A percentile compares a stretch with the other conserved stretches of the same genome.
Evolutionary conservation across 2,113 vertebrate species (phyloP).

Genomic region (Rhea pennata): DNA sequence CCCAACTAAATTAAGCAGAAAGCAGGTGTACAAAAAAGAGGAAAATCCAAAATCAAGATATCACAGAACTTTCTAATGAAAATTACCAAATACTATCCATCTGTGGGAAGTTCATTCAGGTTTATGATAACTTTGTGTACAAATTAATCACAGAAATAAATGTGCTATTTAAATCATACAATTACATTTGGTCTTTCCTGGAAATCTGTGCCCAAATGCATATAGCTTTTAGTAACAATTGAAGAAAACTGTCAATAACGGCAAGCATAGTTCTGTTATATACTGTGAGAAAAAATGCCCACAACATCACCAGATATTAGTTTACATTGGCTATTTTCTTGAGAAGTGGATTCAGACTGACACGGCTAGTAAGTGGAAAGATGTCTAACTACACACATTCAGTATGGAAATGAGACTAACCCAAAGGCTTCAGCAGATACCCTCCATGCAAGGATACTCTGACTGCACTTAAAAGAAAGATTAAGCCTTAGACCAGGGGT

Average conservation of each 20-base stretch:
- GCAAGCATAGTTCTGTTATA: background rate
- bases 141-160: background rate
- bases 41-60: background rate
- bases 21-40: background rate
- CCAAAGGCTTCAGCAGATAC: background rate
- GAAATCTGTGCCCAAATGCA: background rate
- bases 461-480: background rate
- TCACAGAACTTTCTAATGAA: background rate
- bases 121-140: background rate
- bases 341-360: background rate
- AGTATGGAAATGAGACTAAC: background rate
- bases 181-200: background rate
- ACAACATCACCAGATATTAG: background rate
- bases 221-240: background rate
- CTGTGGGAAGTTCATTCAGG: background rate
- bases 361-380: background rate
- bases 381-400: background rate
- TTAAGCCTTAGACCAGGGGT: background rate
- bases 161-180: background rate
- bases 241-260: background rate
- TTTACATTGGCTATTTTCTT: background rate
- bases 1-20: background rate
- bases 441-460: background rate
- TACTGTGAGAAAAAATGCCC: background rate
- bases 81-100: background rate